Evolutionary conservation across 2,797 vertebrate genomes (phyloP), one percentile per base, ranked within the genome.

Genomic region (Bradypodion pumilum): DNA sequence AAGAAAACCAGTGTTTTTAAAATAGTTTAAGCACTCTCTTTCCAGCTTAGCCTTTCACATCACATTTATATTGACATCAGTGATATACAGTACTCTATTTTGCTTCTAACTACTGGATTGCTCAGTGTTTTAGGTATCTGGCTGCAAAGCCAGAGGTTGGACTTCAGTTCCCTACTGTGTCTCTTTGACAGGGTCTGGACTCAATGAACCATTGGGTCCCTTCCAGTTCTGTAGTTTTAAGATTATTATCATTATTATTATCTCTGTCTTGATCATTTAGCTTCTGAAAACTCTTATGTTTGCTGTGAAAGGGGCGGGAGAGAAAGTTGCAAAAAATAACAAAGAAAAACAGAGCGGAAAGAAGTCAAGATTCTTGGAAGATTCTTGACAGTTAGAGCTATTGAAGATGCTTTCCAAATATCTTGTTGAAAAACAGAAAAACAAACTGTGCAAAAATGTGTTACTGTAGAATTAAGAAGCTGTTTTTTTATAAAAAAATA

Each of bases 401-500:
- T 60, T 90, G 69, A 79, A 75, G 86, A 42, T 92, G 91, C 85
- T 94, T 94, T 94, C 92, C 94, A 95, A 92, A 81, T 88, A 88
- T 93, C 93, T 94, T 94, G 94, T 83, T 92, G 85, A 92, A 93
- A 93, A 80, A 88, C 82, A 90, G 90, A 92, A 93, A 92, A 93
- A 93, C 90, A 91, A 91, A 90, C 93, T 87, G 82, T 85, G 85
- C 44, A 73, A 73, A 84, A 89, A 83, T 89, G 92, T 91, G 90
- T 90, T 82, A 90, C 91, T 94, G 88, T 92, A 86, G 92, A 89
- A 87, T 85, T 91, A 90, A 82, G 60, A 89, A 89, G 90, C 87
- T 95, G 95, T 94, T 88, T 94, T 90, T 92, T 93, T 89, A 88
- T n/a, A n/a, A n/a, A n/a, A n/a, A n/a, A n/a, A n/a, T n/a, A 94